Conservation (phyloP, 92 coral and sea anemone species). For the Phenganax stokvisi region DNA sequence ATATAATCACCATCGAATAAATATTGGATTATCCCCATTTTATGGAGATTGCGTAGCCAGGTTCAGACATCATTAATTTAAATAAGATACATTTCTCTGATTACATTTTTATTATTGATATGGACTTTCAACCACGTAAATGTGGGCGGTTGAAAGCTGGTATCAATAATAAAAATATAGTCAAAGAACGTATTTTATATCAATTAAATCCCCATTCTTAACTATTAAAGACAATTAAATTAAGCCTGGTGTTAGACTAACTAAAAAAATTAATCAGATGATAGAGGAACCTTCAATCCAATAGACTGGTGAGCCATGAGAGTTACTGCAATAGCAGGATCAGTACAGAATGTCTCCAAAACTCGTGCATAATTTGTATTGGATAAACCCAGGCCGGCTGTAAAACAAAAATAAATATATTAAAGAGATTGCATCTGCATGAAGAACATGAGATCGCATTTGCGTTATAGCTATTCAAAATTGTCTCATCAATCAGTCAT, state of each 20-base stretch:
- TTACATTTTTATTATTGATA: no score
- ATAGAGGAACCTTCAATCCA: conserved; percentile 58
- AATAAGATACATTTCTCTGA: no score
- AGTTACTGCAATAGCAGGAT: conserved; percentile 75
- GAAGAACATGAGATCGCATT: no score
- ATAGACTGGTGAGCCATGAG: conserved; percentile 84
- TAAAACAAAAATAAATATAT: not conserved
- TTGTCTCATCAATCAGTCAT: no score
- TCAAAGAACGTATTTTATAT: no score
- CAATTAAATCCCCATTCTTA: not conserved
- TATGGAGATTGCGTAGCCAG: not conserved
- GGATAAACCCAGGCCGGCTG: conserved; percentile 78
- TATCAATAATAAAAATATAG: no score
- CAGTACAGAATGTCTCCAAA: conserved; percentile 67
- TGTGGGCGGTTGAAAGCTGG: no score
- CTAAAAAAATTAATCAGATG: no score
- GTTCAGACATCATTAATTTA: no score
- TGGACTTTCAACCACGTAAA: no score
- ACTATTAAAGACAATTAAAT: not conserved
- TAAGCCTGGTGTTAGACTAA: not conserved
- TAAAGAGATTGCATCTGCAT: no score
- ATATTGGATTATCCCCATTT: not conserved
- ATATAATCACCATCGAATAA: not conserved
- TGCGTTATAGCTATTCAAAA: no score
- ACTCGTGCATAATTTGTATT: conserved; percentile 87